Conservation (phyloP, 2,888 invertebrate species). For the Thymelicus lineola region DNA sequence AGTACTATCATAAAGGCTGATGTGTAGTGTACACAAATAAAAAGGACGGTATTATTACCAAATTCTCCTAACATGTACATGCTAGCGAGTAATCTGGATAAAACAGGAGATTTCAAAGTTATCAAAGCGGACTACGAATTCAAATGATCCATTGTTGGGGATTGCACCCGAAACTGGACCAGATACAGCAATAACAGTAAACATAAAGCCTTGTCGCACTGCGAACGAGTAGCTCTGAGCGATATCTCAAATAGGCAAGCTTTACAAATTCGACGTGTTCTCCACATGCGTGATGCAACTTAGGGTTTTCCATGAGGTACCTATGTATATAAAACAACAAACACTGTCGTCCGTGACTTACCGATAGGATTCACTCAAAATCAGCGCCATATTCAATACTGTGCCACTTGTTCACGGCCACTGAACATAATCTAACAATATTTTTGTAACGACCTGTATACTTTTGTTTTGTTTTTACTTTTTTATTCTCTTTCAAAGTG, state of each 20-base stretch:
- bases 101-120: slow-evolving; percentile 16
- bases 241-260: background rate
- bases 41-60: background rate
- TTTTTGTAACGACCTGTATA: too few relatives aligned
- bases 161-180: slow-evolving; percentile 20
- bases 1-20: slow-evolving; percentile 3
- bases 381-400: too few relatives aligned
- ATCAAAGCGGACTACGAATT: slow-evolving; percentile 19
- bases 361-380: too few relatives aligned
- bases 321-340: too few relatives aligned
- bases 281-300: too few relatives aligned
- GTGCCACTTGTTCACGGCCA: too few relatives aligned
- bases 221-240: background rate
- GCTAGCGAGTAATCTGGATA: slow-evolving; percentile 11
- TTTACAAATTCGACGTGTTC: too few relatives aligned
- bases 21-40: slow-evolving; percentile 1
- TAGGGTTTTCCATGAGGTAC: too few relatives aligned
- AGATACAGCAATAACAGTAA: slow-evolving; percentile 22
- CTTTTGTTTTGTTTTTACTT: too few relatives aligned
- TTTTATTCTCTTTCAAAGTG: too few relatives aligned
- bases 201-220: background rate
- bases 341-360: too few relatives aligned
- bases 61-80: background rate
- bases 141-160: slow-evolving; percentile 26
- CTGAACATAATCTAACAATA: too few relatives aligned